Conservation (phyloP, 2,113 vertebrate genomes). For the Cavia porcellus region DNA sequence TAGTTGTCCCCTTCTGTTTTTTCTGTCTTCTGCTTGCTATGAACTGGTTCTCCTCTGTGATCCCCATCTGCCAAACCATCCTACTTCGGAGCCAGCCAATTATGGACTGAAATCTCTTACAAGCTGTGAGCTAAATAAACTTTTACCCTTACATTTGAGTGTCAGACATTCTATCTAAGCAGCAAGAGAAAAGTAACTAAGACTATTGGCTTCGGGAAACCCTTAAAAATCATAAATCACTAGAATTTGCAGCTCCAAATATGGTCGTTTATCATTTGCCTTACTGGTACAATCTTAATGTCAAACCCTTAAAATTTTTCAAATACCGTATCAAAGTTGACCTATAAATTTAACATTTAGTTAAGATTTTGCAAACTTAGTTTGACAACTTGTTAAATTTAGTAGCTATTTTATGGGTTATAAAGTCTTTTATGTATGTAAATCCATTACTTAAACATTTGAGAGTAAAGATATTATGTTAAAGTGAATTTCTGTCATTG, state of each 20-base stretch:
- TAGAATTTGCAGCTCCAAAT: not conserved
- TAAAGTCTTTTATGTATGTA: slow-evolving; percentile 45
- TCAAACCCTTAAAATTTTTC: not conserved
- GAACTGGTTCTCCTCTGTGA: not conserved
- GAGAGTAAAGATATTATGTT: slow-evolving; percentile 41
- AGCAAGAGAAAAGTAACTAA: not conserved
- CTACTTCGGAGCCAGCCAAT: not conserved
- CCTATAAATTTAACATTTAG: slow-evolving; percentile 38
- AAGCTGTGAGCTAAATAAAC: not conserved
- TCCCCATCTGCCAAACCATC: not conserved
- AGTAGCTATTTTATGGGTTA: slow-evolving; percentile 38
- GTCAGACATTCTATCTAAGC: not conserved
- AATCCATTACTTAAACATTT: slow-evolving; percentile 52
- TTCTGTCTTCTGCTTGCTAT: not conserved
- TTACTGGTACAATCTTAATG: not conserved
- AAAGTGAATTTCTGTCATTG: slow-evolving; percentile 3
- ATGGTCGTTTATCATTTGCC: not conserved
- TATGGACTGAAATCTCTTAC: not conserved
- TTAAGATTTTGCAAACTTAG: slow-evolving; percentile 48
- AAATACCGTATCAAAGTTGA: not conserved
- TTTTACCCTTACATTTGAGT: not conserved
- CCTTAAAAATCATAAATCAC: slow-evolving; percentile 14
- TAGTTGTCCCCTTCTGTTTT: not conserved
- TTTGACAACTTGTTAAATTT: slow-evolving; percentile 58
- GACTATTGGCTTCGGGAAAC: not conserved